Percentiles rank a stretch among this genome's conserved stretches.
These are phyloP conservation scores for Leptarthrus brevirostris DNA, from an alignment of 2,888 invertebrate species.

Conservation along the genomic window DNA sequence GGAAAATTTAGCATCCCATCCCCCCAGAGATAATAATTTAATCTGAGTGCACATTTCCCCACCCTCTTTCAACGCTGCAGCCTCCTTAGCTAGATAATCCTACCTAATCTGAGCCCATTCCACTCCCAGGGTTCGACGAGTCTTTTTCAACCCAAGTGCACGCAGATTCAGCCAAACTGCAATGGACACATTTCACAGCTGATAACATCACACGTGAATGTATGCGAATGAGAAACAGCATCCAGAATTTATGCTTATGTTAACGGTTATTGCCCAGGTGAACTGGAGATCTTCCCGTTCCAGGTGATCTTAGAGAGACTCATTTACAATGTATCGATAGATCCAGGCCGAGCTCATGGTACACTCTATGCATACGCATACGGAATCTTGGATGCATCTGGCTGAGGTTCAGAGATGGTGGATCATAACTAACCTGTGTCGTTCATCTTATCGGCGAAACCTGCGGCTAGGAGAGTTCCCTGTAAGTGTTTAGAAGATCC, in stretches of 20 bases:
- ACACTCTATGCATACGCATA: background rate
- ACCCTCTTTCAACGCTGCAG: slow-evolving; percentile 37
- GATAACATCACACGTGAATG: slow-evolving; percentile 47
- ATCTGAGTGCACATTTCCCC: slow-evolving; percentile 33
- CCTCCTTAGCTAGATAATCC: background rate
- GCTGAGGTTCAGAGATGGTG: slow-evolving; percentile 13
- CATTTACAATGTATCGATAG: slow-evolving; percentile 15
- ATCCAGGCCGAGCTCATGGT: background rate
- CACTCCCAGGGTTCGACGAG: background rate
- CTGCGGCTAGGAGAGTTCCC: slow-evolving; percentile 27
- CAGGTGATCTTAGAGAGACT: slow-evolving; percentile 23
- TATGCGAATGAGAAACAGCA: slow-evolving; percentile 31
- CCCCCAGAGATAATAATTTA: slow-evolving; percentile 47
- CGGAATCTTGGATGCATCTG: background rate
- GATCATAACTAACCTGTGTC: slow-evolving; percentile 45
- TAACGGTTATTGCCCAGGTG: slow-evolving; percentile 45
- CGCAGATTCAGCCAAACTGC: slow-evolving; percentile 36
- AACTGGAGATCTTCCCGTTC: slow-evolving; percentile 33
- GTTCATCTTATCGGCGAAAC: slow-evolving; percentile 45
- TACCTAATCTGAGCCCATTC: background rate
- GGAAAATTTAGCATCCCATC: slow-evolving; percentile 26
- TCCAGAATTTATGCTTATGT: slow-evolving; percentile 48
- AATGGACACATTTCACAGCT: slow-evolving; percentile 48
- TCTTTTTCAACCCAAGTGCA: background rate
- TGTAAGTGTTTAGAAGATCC: slow-evolving; percentile 49